phyloP scores from a whole-genome alignment of 2,113 vertebrate genomes.

The Globicephala melas region DNA sequence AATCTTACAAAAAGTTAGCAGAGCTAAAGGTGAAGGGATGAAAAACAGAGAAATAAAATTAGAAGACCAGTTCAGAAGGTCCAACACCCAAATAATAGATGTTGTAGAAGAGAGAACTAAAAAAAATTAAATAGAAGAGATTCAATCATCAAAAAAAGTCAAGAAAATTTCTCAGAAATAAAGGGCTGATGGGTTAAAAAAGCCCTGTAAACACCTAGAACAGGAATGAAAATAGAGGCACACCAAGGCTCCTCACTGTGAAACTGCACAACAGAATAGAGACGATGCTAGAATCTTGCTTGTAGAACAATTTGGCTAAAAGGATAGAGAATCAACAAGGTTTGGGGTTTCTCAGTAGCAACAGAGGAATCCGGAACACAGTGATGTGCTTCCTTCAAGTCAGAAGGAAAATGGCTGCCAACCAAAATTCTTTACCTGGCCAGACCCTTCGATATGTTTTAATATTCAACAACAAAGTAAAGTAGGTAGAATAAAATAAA shows the following conservation, averaged over 20 bases:
- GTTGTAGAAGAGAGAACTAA: rapidly evolving
- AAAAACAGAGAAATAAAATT: neutral
- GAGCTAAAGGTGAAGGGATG: neutral
- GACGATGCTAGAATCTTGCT: rapidly evolving
- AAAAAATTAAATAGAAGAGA: neutral
- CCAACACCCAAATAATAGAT: neutral
- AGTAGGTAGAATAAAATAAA: neutral
- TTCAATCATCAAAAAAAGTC: neutral
- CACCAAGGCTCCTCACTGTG: rapidly evolving
- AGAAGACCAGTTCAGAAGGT: neutral
- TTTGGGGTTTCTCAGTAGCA: neutral
- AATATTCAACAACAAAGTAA: neutral
- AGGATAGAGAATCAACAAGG: too few species aligned
- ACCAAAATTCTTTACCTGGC: neutral
- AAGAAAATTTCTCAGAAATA: neutral
- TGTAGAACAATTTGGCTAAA: rapidly evolving
- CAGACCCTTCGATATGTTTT: too few species aligned
- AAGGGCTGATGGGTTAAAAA: neutral
- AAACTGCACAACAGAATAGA: neutral
- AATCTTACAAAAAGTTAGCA: neutral
- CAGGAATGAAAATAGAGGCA: rapidly evolving
- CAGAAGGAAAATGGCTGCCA: neutral
- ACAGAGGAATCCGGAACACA: rapidly evolving
- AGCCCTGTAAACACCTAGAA: rapidly evolving
- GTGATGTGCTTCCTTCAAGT: rapidly evolving